Evolutionary conservation across 2,797 vertebrate species (phyloP), one percentile per base, ranked within the genome.

Genomic region (Meriones psammophilus): DNA sequence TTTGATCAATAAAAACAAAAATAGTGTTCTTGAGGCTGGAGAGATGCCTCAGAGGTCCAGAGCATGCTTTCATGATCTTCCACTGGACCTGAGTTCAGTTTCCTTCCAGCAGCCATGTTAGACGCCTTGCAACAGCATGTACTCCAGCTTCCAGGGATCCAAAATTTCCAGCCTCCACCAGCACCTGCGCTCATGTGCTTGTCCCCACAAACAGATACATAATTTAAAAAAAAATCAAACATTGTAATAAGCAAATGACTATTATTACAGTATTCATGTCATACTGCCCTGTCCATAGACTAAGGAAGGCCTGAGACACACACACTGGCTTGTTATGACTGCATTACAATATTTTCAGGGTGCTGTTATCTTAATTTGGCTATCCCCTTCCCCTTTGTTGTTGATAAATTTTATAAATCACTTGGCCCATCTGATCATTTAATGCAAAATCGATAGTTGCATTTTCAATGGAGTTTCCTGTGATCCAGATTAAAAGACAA

Each of bases 1-100:
- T 71, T 90, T 91, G 86, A 74, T 88, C 91, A 33, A 93, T 2
- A 3, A 26, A 73, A 81, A 15, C 73, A 95, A 98, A 96, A 94
- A 95, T 39, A 92, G 46, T 66, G 50, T 42, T 39, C 36, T 88
- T 24, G 2, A n/a, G 14, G n/a, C n/a, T 73, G 9, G 50, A 39
- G n/a, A 73, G 26, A 28, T 28, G 14, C n/a, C 50, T 54, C 8
- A 18, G 50, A 73, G 36, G 54, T 42, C n/a, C 58, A 39, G 54
- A 58, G n/a, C 26, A 3, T 5, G 20, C n/a, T 36, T 39, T 20
- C 58, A 22, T 69, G 22, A 24, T 39, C n/a, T 69, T 58, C 8
- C 24, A 28, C 14, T 28, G 30, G 50, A 24, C 14, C 24, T 58
- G 50, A 71, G 14, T 24, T 39, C 22, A 28, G 50, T 22, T 42